Evolutionary conservation across 2,113 vertebrate genomes (phyloP), one percentile per base, ranked within the genome.

Genomic region (Syngnathus scovelli): DNA sequence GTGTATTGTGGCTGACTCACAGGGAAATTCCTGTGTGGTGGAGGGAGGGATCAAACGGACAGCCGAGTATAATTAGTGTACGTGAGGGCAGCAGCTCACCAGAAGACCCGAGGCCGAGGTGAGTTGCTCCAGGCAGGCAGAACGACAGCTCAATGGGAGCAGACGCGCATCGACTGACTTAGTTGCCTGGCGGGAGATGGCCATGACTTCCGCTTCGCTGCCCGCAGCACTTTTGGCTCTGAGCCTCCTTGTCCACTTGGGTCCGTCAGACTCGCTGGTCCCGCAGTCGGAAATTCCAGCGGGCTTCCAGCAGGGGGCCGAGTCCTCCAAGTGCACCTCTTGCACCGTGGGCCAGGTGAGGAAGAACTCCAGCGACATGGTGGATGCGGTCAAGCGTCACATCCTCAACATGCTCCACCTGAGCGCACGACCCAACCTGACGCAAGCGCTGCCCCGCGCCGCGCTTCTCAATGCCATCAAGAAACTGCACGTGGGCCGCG

Each of bases 341-440:
- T 99, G 96, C 69, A 91, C 90, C 68, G 86, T 96, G 37, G 79
- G 93, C 77, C 91, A 90, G 74, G 85, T 94, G 78, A 92, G 90
- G 46, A 93, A 86, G 86, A 94, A 95, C 85, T 88, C 82, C 43
- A 89, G 86, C 10, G 94, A 96, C 86, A 95, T 98, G 93, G 94
- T 98, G 84, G 95, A 98, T 86, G 95, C 94, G n/a, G 95, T 98
- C 61, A 99, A 99, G 86, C 93, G 89, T 70, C 96, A 99, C 92
- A 98, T 99, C 62, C 84, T 99, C 66, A 95, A 92, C 89, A 96
- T 98, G 96, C 88, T 99, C 91, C 95, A 99, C 85, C 90, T 99
- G 88, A 96, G 90, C 76, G 81, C 93, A 78, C 94, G 94, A 83
- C 96, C 96, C 72, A 97, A 99, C 79, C 92, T 98, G 83, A 97